Percentiles rank a stretch among this genome's conserved stretches.
phyloP scores from a whole-genome alignment of 2,797 vertebrate species.

The Peromyscus eremicus region DNA sequence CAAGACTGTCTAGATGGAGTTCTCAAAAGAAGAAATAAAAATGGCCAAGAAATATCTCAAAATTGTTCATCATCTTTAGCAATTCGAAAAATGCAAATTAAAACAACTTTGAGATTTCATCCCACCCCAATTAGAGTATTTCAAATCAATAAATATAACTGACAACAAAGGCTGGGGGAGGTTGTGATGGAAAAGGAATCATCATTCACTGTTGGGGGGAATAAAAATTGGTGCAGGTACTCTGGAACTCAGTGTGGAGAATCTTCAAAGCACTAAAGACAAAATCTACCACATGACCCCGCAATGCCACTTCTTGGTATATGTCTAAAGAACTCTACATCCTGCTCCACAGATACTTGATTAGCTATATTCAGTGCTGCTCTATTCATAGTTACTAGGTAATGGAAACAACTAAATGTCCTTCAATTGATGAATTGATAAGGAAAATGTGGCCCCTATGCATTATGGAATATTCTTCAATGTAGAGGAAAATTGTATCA shows the following conservation, averaged over 20 bases:
- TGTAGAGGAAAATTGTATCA: background rate
- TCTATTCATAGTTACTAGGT: background rate
- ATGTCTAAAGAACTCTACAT: background rate
- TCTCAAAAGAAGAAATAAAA: background rate
- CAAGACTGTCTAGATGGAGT: background rate
- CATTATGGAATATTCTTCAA: background rate
- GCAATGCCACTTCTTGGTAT: too few species aligned
- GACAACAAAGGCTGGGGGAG: background rate
- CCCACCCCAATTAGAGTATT: background rate
- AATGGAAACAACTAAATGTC: background rate
- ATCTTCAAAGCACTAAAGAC: background rate
- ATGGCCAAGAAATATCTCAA: background rate
- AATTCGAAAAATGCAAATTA: background rate
- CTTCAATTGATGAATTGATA: background rate
- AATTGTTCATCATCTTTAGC: background rate
- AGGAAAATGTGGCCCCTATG: background rate
- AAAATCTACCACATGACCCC: background rate
- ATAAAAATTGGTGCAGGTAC: background rate
- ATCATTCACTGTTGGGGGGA: too few species aligned
- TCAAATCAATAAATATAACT: background rate
- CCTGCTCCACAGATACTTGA: background rate
- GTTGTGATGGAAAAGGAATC: background rate
- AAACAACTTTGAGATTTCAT: background rate
- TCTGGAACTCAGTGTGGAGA: background rate
- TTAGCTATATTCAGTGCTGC: background rate